Conservation (phyloP, 64 coral and sea anemone species). For the Platygyra sinensis region DNA sequence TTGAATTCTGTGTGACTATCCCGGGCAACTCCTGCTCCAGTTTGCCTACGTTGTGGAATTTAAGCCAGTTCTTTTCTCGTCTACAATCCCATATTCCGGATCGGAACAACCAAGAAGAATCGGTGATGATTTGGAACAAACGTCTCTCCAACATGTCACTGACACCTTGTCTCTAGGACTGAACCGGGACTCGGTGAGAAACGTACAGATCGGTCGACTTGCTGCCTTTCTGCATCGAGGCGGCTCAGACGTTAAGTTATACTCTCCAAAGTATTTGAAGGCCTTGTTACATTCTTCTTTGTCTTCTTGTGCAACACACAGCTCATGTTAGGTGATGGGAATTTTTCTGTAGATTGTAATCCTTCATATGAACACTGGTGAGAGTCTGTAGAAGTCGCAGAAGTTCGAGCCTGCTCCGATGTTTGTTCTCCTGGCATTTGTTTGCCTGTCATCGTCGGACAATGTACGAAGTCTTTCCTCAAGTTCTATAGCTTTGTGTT, state of each 20-base stretch:
- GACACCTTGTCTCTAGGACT: constrained; percentile 41
- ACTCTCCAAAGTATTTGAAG: constrained; percentile 62
- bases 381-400: not conserved
- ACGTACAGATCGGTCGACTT: constrained; percentile 59
- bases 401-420: not conserved
- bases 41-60: constrained; percentile 26
- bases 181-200: constrained; percentile 59
- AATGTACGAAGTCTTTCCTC: constrained; percentile 4
- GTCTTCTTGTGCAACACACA: constrained; percentile 59
- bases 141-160: constrained; percentile 53
- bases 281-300: constrained; percentile 52
- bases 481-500: not conserved
- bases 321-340: not conserved
- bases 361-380: constrained; percentile 14
- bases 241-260: constrained; percentile 53
- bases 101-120: constrained; percentile 72
- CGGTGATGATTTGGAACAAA: constrained; percentile 37
- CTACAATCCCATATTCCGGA: constrained; percentile 58
- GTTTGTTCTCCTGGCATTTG: not conserved
- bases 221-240: constrained; percentile 12
- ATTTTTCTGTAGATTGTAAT: not conserved
- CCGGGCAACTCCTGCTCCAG: constrained; percentile 66
- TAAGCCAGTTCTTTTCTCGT: constrained; percentile 50
- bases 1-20: constrained; percentile 51
- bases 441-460: not conserved